Base-by-base conservation (phyloP, 2,113 vertebrate genomes). In the Misgurnus mizolepis region DNA sequence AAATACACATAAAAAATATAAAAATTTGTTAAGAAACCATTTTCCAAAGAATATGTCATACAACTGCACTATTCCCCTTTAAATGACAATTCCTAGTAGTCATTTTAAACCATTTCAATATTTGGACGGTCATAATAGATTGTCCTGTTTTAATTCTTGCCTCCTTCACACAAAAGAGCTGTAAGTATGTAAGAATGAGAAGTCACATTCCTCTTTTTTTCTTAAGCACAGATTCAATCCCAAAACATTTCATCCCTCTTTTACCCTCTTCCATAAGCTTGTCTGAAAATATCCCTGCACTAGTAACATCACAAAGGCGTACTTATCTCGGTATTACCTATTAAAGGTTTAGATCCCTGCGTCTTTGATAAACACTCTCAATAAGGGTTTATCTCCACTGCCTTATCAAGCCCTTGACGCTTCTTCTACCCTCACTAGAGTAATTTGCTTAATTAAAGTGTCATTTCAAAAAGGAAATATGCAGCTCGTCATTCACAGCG, bases 361-460 rank as follows among this genome's bases (percentile, higher is more conserved):
- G 86, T 88, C 86, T 90, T 88, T 90, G 89, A 93, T 92, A 93
- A 93, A 93, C 90, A 92, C 88, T 91, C 88, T 88, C 89, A 91
- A 91, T 93, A 92, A 91, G 90, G 91, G 86, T 88, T 91, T 92
- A 92, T 93, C 89, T 88, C 82, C 49, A 65, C 67, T 67, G 87
- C 89, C 90, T 93, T 92, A 93, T 92, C 92, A 22, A 84, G 34
- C 89, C 86, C 89, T 87, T 86, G 88, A 93, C 90, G 92, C 92
- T 92, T 92, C 90, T 89, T 92, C 86, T 91, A 89, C 86, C 81
- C 72, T 86, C 80, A 84, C 88, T 82, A 66, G 90, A 87, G 91
- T 92, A 91, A 93, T 93, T 93, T 93, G 87, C 92, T 93, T 93
- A 94, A 94, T 94, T 94, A 92, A 93, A 94, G 92, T 93, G 92